A percentile compares a stretch with the other conserved stretches of the same genome.
Evolutionary conservation across 2,888 invertebrate genomes (phyloP).

Genomic region (Zhengitettix transpicula): DNA sequence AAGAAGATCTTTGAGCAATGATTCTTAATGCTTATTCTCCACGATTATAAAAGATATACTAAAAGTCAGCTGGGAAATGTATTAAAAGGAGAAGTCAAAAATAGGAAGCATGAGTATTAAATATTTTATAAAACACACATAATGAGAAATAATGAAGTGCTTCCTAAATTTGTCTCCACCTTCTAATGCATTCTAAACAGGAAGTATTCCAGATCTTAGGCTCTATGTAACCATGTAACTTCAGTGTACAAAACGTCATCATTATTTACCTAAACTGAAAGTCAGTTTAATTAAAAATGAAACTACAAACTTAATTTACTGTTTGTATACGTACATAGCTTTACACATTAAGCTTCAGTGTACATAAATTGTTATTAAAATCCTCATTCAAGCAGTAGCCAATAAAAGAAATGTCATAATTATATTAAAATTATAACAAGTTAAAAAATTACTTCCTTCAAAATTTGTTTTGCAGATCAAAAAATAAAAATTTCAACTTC

Average conservation of each 20-base stretch:
- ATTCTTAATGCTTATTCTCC: not conserved
- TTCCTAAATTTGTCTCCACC: not conserved
- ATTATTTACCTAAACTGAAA: not conserved
- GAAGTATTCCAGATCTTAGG: not conserved
- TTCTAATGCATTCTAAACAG: not conserved
- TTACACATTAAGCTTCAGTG: too few species aligned
- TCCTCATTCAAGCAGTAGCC: too few species aligned
- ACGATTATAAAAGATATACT: not conserved
- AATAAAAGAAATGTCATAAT: not conserved
- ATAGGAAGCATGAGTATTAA: not conserved
- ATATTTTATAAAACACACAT: not conserved
- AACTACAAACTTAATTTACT: not conserved
- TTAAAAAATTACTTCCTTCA: too few species aligned
- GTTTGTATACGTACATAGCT: not conserved
- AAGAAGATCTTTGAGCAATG: not conserved
- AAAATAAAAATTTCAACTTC: too few species aligned
- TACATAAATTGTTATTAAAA: too few species aligned
- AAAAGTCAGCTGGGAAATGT: not conserved
- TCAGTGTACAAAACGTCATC: not conserved
- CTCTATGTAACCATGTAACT: not conserved
- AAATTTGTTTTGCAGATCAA: too few species aligned
- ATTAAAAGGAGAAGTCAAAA: not conserved
- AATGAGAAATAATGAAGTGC: not conserved
- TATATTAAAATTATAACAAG: too few species aligned
- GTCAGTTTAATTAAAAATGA: not conserved